Conservation (phyloP, 2,888 invertebrate genomes). For the Acleris holmiana region DNA sequence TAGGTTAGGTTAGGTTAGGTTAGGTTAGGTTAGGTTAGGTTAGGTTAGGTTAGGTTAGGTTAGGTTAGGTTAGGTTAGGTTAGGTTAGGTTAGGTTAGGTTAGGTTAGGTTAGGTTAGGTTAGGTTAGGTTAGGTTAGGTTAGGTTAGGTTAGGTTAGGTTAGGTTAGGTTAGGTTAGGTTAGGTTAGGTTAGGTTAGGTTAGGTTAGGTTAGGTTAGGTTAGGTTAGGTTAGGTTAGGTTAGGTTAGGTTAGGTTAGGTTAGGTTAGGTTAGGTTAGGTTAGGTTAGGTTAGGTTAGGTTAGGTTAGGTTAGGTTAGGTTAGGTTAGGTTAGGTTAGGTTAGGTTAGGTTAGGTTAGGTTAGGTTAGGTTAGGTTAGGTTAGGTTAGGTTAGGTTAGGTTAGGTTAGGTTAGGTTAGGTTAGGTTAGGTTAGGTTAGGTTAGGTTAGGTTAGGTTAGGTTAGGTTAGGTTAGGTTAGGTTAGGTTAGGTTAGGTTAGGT, state of each 20-base stretch:
- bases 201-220: constrained; percentile 38
- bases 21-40: constrained; percentile 36
- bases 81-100: constrained; percentile 40
- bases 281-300: constrained; percentile 39
- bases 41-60: constrained; percentile 18
- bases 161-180: constrained; percentile 38
- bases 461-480: constrained; percentile 31
- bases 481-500: constrained; percentile 31
- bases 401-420: constrained; percentile 23
- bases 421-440: constrained; percentile 22
- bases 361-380: constrained; percentile 25
- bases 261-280: constrained; percentile 40
- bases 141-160: constrained; percentile 39
- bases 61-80: constrained; percentile 38
- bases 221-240: constrained; percentile 38
- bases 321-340: constrained; percentile 20
- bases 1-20: constrained; percentile 37
- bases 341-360: constrained; percentile 19
- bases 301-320: constrained; percentile 39
- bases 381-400: constrained; percentile 19
- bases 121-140: constrained; percentile 40
- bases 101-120: constrained; percentile 32
- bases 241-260: constrained; percentile 39
- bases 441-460: constrained; percentile 20
- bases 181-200: constrained; percentile 40